These are phyloP conservation scores for Pituophis catenifer DNA, from an alignment of 2,113 vertebrate genomes.

Conservation along the genomic window DNA sequence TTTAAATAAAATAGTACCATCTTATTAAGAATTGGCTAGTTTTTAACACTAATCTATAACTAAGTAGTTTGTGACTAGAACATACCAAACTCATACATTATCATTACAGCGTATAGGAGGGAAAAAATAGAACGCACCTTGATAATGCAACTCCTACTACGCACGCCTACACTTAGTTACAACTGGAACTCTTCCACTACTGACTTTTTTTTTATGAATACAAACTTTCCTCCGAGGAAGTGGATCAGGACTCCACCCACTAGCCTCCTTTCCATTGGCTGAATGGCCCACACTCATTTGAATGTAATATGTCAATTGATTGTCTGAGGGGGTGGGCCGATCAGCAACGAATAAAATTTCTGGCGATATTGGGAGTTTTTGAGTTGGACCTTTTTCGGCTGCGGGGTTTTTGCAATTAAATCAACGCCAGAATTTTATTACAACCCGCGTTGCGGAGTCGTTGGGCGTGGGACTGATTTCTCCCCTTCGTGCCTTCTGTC, in stretches of 20 bases:
- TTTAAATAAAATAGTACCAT: background rate
- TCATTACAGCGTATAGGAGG: background rate
- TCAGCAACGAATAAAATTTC: background rate
- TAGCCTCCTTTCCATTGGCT: slow-evolving; percentile 32
- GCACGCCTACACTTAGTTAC: background rate
- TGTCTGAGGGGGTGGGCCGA: background rate
- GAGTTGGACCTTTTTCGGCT: background rate
- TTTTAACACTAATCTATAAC: background rate
- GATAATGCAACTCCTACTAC: background rate
- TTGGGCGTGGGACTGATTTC: background rate
- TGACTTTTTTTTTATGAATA: slow-evolving; percentile 44
- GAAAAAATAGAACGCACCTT: background rate
- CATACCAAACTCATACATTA: background rate
- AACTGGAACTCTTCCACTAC: background rate
- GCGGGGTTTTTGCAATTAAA: background rate
- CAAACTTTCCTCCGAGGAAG: slow-evolving; percentile 39
- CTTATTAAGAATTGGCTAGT: background rate
- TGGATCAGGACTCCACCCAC: slow-evolving; percentile 30
- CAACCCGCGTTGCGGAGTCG: background rate
- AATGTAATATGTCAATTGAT: slow-evolving; percentile 39
- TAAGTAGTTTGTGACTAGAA: background rate
- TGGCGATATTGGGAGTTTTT: background rate
- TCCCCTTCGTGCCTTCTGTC: background rate
- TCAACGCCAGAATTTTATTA: background rate
- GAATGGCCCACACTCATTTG: slow-evolving; percentile 35